Percentiles rank a stretch among this genome's conserved stretches.
Conservation (phyloP, 2,113 vertebrate species). For the Alouatta palliata region DNA sequence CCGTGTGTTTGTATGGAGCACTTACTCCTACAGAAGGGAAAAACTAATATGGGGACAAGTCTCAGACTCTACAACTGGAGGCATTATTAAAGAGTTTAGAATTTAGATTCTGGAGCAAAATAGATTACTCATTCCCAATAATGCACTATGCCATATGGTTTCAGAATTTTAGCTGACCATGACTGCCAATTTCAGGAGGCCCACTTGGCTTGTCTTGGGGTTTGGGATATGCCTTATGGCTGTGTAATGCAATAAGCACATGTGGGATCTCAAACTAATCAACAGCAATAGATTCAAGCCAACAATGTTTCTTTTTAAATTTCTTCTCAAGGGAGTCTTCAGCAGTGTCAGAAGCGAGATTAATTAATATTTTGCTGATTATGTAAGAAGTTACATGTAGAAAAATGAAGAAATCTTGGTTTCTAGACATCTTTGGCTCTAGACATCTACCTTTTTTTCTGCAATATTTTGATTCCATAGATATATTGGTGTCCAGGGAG, state of each 20-base stretch:
- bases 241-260: background rate
- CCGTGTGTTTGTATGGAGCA: fast-evolving
- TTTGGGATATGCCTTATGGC: slow-evolving; percentile 36
- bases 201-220: slow-evolving; percentile 58
- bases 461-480: background rate
- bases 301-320: slow-evolving; percentile 43
- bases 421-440: background rate
- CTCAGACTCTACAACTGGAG: background rate
- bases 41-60: background rate
- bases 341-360: background rate
- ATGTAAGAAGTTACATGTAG: background rate
- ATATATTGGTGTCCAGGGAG: background rate
- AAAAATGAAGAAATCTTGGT: background rate
- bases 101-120: slow-evolving; percentile 31
- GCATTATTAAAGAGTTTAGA: background rate
- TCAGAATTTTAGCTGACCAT: slow-evolving; percentile 55
- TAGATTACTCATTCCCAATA: slow-evolving; percentile 34
- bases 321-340: slow-evolving; percentile 1
- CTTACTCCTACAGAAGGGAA: background rate
- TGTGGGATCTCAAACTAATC: slow-evolving; percentile 35
- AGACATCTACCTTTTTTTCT: background rate
- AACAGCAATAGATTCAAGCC: slow-evolving; percentile 33
- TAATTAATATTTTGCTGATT: slow-evolving; percentile 54
- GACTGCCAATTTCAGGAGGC: slow-evolving; percentile 68
- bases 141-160: slow-evolving; percentile 61